These are phyloP conservation scores for Brachionus plicatilis DNA, from an alignment of 1,140 invertebrate species.

Conservation along the genomic window DNA sequence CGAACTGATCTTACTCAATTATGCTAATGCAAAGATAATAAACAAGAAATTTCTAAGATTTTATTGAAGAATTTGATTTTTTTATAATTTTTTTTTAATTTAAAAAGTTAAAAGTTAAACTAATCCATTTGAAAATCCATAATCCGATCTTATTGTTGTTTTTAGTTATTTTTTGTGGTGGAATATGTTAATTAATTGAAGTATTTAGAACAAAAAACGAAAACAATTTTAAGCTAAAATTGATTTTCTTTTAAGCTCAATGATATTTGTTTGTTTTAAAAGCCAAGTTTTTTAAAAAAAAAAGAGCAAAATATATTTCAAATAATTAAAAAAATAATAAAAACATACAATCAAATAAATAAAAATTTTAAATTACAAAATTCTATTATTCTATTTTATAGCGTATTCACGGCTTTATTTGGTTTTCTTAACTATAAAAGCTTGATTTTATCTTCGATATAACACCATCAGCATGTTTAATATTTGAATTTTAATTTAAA, in stretches of 20 bases:
- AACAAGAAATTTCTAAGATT: neutral
- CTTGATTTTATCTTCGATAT: neutral
- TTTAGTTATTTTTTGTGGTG: neutral
- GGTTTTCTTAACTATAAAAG: neutral
- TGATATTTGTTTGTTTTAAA: constrained; percentile 26
- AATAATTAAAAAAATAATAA: constrained; percentile 32
- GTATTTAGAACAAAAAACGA: neutral
- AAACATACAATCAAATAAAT: constrained; percentile 30
- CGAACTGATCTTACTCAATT: neutral
- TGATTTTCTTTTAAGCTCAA: neutral
- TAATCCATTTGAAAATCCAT: constrained; percentile 1
- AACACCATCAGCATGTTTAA: neutral
- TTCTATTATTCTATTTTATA: neutral
- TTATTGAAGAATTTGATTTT: constrained; percentile 24
- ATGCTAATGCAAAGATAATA: constrained; percentile 31
- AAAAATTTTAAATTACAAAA: neutral
- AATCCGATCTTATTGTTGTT: neutral
- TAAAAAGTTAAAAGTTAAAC: constrained; percentile 19
- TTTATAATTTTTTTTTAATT: neutral
- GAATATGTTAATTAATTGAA: constrained; percentile 40
- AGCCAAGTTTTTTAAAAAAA: neutral
- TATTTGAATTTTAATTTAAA: neutral
- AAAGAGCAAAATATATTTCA: constrained; percentile 17
- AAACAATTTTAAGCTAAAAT: constrained; percentile 22
- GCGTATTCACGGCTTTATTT: neutral